phyloP scores from a whole-genome alignment of 2,797 vertebrate species.

The Neosilurus hyrtlii region DNA sequence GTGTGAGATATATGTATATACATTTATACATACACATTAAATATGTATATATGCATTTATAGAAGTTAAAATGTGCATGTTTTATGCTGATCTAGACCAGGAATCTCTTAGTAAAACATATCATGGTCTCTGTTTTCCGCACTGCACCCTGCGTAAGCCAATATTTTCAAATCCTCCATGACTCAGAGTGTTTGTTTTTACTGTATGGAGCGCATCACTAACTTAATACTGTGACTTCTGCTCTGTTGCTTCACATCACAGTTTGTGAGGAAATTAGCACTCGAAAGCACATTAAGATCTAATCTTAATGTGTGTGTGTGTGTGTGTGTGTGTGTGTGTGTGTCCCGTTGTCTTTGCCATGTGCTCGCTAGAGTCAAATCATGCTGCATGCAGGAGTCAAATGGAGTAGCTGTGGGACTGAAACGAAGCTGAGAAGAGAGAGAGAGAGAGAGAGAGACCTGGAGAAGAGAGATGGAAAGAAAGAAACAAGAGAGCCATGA shows the following conservation, averaged over 20 bases:
- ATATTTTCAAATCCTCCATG: not conserved
- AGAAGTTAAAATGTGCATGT: not conserved
- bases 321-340: conserved; percentile 12
- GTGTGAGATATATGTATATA: no score
- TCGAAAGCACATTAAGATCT: conserved; percentile 11
- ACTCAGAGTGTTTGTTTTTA: not conserved
- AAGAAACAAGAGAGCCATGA: no score
- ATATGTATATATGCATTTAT: no score
- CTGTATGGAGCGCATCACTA: not conserved
- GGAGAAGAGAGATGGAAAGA: not conserved
- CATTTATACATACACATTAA: no score
- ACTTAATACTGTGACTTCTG: not conserved
- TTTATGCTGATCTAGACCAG: not conserved
- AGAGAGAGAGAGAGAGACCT: not conserved
- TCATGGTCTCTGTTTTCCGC: not conserved
- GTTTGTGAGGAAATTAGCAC: conserved; percentile 14
- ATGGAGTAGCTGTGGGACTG: not conserved
- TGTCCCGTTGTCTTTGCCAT: not conserved
- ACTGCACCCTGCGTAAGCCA: not conserved
- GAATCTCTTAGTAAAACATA: not conserved
- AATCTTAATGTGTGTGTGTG: not conserved
- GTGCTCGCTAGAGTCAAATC: not conserved
- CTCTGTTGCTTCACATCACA: not conserved
- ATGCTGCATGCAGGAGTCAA: conserved; percentile 3
- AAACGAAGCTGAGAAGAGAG: not conserved